These are phyloP conservation scores for Holacanthus passer DNA, from an alignment of 2,113 vertebrate species.

Conservation along the genomic window DNA sequence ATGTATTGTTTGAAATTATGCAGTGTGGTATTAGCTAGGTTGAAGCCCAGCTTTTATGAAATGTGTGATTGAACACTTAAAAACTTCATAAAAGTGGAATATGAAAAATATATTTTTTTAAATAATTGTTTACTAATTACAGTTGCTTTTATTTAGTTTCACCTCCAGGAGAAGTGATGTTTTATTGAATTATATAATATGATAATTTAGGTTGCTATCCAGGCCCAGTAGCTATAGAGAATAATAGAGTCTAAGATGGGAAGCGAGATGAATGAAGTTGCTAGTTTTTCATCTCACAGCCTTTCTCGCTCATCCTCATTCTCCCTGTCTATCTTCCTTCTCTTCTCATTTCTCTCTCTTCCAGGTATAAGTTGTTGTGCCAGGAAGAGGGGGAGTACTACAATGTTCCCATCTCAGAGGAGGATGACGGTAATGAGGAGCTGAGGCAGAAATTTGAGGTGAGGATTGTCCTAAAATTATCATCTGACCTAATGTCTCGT, in stretches of 20 bases:
- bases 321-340: not conserved
- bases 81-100: too few relatives aligned
- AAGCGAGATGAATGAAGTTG: not conserved
- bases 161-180: too few relatives aligned
- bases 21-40: not conserved
- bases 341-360: not conserved
- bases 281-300: not conserved
- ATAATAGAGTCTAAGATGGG: not conserved
- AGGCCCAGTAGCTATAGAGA: not conserved
- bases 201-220: too few relatives aligned
- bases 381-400: slow-evolving; percentile 98
- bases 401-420: slow-evolving; percentile 96
- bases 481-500: not conserved
- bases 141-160: too few relatives aligned
- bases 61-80: too few relatives aligned
- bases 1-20: not conserved
- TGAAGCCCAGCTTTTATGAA: not conserved
- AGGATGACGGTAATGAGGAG: slow-evolving; percentile 92
- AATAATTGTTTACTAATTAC: too few relatives aligned
- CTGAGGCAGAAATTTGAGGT: slow-evolving; percentile 98
- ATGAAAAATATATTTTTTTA: too few relatives aligned
- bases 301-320: not conserved
- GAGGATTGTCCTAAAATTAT: slow-evolving; percentile 61
- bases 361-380: slow-evolving; percentile 96
- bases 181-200: too few relatives aligned